Evolutionary conservation across 2,888 invertebrate species (phyloP).

Genomic region (Drosophila prolongata): DNA sequence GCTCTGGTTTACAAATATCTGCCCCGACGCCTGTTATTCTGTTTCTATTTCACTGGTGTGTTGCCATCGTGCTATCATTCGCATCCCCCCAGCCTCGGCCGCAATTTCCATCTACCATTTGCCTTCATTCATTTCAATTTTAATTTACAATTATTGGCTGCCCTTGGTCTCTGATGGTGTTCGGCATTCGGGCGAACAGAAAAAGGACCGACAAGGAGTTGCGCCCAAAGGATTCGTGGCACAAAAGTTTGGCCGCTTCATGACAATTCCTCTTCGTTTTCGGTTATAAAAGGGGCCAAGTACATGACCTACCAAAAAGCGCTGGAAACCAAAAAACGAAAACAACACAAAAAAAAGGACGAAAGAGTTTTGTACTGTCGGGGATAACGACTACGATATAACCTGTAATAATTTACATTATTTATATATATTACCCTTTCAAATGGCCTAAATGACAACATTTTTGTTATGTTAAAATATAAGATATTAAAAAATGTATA

Average conservation of each 20-base stretch:
- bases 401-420: no score
- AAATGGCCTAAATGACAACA: no score
- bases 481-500: background rate
- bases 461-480: background rate
- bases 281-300: conserved; percentile 47
- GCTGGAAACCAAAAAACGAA: conserved; percentile 17
- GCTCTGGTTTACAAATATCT: conserved; percentile 23
- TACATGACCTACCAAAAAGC: conserved; percentile 57
- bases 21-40: conserved; percentile 11
- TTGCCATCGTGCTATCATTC: conserved; percentile 13
- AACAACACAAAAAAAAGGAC: conserved; percentile 7
- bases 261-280: conserved; percentile 38
- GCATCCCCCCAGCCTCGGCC: conserved; percentile 1
- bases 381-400: background rate
- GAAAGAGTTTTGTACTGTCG: background rate
- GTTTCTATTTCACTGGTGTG: conserved; percentile 18
- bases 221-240: conserved; percentile 60
- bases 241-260: conserved; percentile 43
- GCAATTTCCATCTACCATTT: conserved; percentile 30
- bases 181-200: conserved; percentile 6
- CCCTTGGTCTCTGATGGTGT: conserved; percentile 30
- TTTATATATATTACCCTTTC: no score
- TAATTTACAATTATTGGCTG: conserved; percentile 76
- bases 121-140: conserved; percentile 69
- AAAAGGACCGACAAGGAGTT: conserved; percentile 13